A percentile compares a stretch with the other conserved stretches of the same genome.
Conservation (phyloP, 2,888 invertebrate species). For the Chloroclysta siterata region DNA sequence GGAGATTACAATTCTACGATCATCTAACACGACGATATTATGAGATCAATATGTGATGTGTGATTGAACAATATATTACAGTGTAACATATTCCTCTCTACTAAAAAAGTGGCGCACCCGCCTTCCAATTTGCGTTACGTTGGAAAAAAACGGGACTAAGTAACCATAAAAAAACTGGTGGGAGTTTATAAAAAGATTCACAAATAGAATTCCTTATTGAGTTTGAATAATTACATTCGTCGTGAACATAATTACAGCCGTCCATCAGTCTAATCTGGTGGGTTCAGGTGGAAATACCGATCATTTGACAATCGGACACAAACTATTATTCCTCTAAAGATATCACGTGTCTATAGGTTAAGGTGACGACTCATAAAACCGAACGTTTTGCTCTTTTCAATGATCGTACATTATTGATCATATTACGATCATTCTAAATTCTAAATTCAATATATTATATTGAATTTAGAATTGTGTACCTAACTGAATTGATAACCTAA, state of each 20-base stretch:
- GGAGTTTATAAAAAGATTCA: neutral
- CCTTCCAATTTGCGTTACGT: neutral
- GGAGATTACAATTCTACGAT: neutral
- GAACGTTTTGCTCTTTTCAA: slow-evolving; percentile 1
- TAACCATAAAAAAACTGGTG: neutral
- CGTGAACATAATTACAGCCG: slow-evolving; percentile 17
- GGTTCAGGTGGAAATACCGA: slow-evolving; percentile 36
- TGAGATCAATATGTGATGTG: too few relatives aligned
- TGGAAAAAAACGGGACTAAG: neutral
- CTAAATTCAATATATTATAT: too few relatives aligned
- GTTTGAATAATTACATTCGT: slow-evolving; percentile 23
- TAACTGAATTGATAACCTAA: too few relatives aligned
- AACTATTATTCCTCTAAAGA: slow-evolving; percentile 36
- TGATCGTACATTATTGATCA: neutral
- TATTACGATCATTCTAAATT: too few relatives aligned
- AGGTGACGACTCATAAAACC: slow-evolving; percentile 15
- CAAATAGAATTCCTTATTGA: slow-evolving; percentile 7
- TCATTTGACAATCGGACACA: slow-evolving; percentile 28
- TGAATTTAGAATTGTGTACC: too few relatives aligned
- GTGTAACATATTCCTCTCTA: too few relatives aligned
- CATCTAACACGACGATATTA: too few relatives aligned
- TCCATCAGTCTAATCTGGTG: slow-evolving; percentile 29
- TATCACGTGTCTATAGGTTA: slow-evolving; percentile 31
- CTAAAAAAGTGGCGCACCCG: neutral
- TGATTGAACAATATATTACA: too few relatives aligned